A percentile compares a stretch with the other conserved stretches of the same genome.
These are phyloP conservation scores for Byasa hedistus DNA, from an alignment of 2,888 invertebrate species.

Conservation along the genomic window DNA sequence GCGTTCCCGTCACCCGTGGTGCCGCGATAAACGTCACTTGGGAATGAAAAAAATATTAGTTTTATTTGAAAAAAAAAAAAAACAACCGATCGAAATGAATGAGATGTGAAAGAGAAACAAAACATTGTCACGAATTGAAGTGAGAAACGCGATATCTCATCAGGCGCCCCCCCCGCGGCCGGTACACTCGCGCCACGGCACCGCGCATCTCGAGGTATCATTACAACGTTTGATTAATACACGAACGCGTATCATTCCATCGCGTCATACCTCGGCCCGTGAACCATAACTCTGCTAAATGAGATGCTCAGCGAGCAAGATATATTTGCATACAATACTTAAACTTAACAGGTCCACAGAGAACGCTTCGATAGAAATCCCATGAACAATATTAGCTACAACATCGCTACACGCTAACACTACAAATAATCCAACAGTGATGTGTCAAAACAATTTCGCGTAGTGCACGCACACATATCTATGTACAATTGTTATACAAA, in stretches of 20 bases:
- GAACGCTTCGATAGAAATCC: constrained; percentile 46
- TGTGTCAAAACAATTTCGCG: constrained; percentile 6
- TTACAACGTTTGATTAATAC: constrained; percentile 68
- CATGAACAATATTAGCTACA: constrained; percentile 35
- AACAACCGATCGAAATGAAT: constrained; percentile 68
- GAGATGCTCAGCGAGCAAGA: constrained; percentile 53
- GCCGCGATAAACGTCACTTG: constrained; percentile 74
- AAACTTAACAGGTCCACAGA: constrained; percentile 42
- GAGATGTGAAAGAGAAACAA: constrained; percentile 66
- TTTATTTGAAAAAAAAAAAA: constrained; percentile 67
- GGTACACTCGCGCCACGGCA: constrained; percentile 40
- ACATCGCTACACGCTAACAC: not conserved
- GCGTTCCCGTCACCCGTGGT: constrained; percentile 67
- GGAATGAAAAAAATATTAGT: constrained; percentile 72
- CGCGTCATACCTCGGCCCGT: constrained; percentile 50
- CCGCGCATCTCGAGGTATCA: constrained; percentile 45
- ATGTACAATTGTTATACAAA: not conserved
- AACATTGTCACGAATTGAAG: constrained; percentile 71
- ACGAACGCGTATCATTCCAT: constrained; percentile 56
- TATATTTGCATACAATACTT: constrained; percentile 72
- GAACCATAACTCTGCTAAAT: constrained; percentile 66
- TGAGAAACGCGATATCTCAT: constrained; percentile 73
- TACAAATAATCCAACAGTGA: not conserved
- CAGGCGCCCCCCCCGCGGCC: constrained; percentile 62
- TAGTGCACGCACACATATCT: constrained; percentile 19